Base-by-base conservation (phyloP, 2,888 invertebrate species). In the Ennomos erosarius region DNA sequence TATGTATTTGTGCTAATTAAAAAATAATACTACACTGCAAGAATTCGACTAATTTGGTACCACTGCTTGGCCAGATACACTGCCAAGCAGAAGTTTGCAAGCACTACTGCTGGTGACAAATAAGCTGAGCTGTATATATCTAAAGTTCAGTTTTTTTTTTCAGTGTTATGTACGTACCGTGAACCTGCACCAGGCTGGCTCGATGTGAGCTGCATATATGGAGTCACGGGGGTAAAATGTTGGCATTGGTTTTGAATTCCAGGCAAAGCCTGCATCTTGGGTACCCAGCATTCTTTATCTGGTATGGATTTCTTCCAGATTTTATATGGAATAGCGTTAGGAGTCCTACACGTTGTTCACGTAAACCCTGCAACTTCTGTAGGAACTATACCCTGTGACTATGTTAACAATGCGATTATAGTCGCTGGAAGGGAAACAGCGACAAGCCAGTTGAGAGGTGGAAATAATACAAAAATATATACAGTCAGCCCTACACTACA, bases 161-260 rank as follows among this genome's bases (percentile, higher is more conserved):
- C 76, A 96, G 96, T 98, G 37, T 94, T 95, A 0, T 96, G 97
- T 1, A 16, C 57, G 8, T 52, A 52, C 10, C 12, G 35, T 93
- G 96, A 96, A 74, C 97, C 97, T 0, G 81, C 94, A 45, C 94
- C 95, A 0, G 97, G 97, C 9, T 98, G 97, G 97, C 94, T 97
- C 45, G 97, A 97, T 78, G 97, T 96, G 6, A 61, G 51, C 39
- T 51, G 49, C 69, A 89, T 96, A 50, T 97, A 97, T 78, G 97
- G 97, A 1, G 96, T 97, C 0, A 96, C 96, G 12, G 97, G 97
- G 96, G 95, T 42, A 57, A 51, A 66, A 45, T 16, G 1, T 16
- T 16, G 3, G 3, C 16, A 16, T 16, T 2, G 3, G 16, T 16
- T 16, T 16, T 16, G 16, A 16, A n/a, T n/a, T n/a, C n/a, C n/a